Percentiles rank a stretch among this genome's conserved stretches.
These are phyloP conservation scores for Melinaea menophilus DNA, from an alignment of 2,888 invertebrate species.

Conservation along the genomic window DNA sequence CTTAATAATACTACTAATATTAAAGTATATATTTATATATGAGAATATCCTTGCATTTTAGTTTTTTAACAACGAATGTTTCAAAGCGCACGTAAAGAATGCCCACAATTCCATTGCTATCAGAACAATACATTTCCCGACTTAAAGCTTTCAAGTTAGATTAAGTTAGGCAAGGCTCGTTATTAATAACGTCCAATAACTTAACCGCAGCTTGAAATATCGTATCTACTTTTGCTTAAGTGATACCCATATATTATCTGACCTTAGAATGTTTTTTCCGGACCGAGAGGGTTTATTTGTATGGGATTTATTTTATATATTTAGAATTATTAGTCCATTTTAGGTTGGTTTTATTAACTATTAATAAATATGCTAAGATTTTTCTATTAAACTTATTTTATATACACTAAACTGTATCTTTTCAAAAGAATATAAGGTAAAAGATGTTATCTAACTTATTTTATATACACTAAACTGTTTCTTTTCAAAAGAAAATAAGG, in stretches of 20 bases:
- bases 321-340: too few species aligned
- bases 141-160: constrained; percentile 75
- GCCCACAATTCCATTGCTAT: constrained; percentile 52
- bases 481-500: too few species aligned
- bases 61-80: constrained; percentile 5
- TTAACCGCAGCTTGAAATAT: constrained; percentile 72
- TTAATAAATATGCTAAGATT: too few species aligned
- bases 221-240: constrained; percentile 74
- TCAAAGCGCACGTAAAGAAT: constrained; percentile 21
- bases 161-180: constrained; percentile 73
- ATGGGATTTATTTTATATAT: constrained; percentile 50
- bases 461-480: too few species aligned
- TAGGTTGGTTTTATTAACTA: too few species aligned
- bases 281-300: constrained; percentile 59
- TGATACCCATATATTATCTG: constrained; percentile 68
- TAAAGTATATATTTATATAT: too few species aligned
- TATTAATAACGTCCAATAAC: constrained; percentile 76
- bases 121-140: constrained; percentile 64
- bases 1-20: too few species aligned
- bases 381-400: too few species aligned
- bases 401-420: too few species aligned
- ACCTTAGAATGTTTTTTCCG: constrained; percentile 74
- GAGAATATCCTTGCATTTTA: too few species aligned
- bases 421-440: too few species aligned
- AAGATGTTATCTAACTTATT: too few species aligned